Percentiles rank a stretch among this genome's conserved stretches.
Conservation (phyloP, 2,888 invertebrate species). For the Anarsia innoxiella region DNA sequence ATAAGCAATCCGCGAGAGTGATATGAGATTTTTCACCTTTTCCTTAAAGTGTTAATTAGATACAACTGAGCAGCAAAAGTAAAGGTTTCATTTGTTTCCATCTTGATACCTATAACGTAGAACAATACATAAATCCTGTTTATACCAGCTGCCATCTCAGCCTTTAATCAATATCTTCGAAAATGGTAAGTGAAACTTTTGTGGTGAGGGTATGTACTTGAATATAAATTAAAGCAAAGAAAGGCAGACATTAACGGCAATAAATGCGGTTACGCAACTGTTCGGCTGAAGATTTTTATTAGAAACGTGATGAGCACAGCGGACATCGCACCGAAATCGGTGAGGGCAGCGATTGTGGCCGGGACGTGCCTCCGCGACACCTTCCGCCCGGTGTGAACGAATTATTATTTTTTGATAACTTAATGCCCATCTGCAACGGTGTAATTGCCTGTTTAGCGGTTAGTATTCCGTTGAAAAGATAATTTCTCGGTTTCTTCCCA, state of each 20-base stretch:
- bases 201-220: too few relatives aligned
- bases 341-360: slow-evolving; percentile 37
- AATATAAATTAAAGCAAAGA: slow-evolving; percentile 53
- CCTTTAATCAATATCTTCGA: too few relatives aligned
- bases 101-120: too few relatives aligned
- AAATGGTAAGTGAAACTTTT: too few relatives aligned
- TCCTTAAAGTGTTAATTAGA: too few relatives aligned
- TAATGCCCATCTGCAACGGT: slow-evolving; percentile 67
- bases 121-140: too few relatives aligned
- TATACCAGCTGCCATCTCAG: too few relatives aligned
- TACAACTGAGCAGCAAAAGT: too few relatives aligned
- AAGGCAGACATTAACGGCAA: slow-evolving; percentile 59
- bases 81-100: too few relatives aligned
- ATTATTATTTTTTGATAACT: slow-evolving; percentile 68
- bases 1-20: too few relatives aligned
- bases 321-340: slow-evolving; percentile 43
- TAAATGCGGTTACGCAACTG: slow-evolving; percentile 69
- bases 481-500: slow-evolving; percentile 71
- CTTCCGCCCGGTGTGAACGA: slow-evolving; percentile 69
- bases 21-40: too few relatives aligned
- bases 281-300: slow-evolving; percentile 59
- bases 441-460: slow-evolving; percentile 72
- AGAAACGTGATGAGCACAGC: slow-evolving; percentile 62
- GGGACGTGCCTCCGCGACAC: slow-evolving; percentile 61
- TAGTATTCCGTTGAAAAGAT: slow-evolving; percentile 62